Evolutionary conservation across 2,797 vertebrate genomes (phyloP).

Genomic region (Parambassis ranga): DNA sequence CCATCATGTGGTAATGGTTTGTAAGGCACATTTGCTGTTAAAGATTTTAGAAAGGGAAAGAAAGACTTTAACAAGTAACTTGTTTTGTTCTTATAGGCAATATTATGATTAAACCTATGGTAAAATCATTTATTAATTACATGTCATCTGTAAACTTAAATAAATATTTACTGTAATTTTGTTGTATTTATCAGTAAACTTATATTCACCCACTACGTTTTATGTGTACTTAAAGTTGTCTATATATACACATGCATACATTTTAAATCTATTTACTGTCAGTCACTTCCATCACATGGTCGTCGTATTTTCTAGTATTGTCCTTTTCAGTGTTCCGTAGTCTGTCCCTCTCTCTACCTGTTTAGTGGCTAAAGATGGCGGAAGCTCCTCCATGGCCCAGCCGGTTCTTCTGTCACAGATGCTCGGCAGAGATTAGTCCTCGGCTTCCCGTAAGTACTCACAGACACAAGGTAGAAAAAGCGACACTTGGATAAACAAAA

Average conservation of each 20-base stretch:
- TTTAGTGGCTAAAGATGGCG: conserved; percentile 86
- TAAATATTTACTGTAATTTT: too few species aligned
- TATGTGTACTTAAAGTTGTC: too few species aligned
- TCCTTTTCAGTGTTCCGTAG: conserved; percentile 65
- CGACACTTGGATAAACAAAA: neutral
- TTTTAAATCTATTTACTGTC: too few species aligned
- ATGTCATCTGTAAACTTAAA: too few species aligned
- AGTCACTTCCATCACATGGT: neutral
- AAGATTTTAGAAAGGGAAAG: neutral
- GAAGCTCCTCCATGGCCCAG: conserved; percentile 90
- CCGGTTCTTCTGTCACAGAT: conserved; percentile 96
- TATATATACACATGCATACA: too few species aligned
- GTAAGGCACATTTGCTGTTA: neutral
- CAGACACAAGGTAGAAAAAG: neutral
- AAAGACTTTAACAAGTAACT: neutral
- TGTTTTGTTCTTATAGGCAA: neutral
- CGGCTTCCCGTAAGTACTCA: conserved; percentile 87
- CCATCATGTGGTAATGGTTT: conserved; percentile 66
- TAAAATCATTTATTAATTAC: neutral
- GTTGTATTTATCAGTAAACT: too few species aligned
- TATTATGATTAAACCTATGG: neutral
- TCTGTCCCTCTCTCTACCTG: conserved; percentile 28
- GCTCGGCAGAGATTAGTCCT: conserved; percentile 91
- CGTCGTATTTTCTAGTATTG: conserved; percentile 53
- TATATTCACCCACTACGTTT: too few species aligned